A percentile compares a stretch with the other conserved stretches of the same genome.
Conservation (phyloP, 2,888 invertebrate species). For the Drosophila neonasuta region DNA sequence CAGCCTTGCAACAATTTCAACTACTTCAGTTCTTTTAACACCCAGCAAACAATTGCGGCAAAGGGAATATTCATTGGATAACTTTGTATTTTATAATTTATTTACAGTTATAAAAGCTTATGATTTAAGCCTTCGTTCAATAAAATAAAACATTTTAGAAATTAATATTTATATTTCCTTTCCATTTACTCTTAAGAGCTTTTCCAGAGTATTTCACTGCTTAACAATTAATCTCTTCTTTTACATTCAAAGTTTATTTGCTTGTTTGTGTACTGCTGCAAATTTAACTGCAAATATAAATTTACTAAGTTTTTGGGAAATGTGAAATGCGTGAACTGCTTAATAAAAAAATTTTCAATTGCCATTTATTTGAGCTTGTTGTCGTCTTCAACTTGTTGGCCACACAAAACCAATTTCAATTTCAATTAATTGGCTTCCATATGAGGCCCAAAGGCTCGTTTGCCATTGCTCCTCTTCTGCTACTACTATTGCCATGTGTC, state of each 20-base stretch:
- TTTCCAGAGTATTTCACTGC: background rate
- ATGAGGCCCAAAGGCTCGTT: slow-evolving; percentile 35
- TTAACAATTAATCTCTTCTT: background rate
- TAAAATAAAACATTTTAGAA: no score
- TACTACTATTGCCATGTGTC: slow-evolving; percentile 19
- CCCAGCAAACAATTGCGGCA: slow-evolving; percentile 16
- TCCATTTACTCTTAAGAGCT: no score
- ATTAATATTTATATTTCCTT: no score
- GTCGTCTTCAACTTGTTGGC: slow-evolving; percentile 28
- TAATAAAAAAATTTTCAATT: slow-evolving; percentile 53
- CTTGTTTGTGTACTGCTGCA: slow-evolving; percentile 16
- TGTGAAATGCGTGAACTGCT: slow-evolving; percentile 44
- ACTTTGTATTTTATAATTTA: background rate
- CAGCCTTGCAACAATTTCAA: slow-evolving; percentile 53
- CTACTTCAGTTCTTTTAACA: slow-evolving; percentile 27
- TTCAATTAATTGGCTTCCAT: slow-evolving; percentile 64
- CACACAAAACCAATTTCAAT: slow-evolving; percentile 63
- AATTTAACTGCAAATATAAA: slow-evolving; percentile 41
- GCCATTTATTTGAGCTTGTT: slow-evolving; percentile 50
- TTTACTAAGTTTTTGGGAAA: slow-evolving; percentile 37
- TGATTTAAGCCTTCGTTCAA: no score
- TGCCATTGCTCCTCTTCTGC: background rate
- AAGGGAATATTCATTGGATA: background rate
- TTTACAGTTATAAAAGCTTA: no score
- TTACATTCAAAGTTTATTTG: background rate